A percentile compares a stretch with the other conserved stretches of the same genome.
Conservation (phyloP, 2,797 vertebrate species). For the Scarus forsteni region DNA sequence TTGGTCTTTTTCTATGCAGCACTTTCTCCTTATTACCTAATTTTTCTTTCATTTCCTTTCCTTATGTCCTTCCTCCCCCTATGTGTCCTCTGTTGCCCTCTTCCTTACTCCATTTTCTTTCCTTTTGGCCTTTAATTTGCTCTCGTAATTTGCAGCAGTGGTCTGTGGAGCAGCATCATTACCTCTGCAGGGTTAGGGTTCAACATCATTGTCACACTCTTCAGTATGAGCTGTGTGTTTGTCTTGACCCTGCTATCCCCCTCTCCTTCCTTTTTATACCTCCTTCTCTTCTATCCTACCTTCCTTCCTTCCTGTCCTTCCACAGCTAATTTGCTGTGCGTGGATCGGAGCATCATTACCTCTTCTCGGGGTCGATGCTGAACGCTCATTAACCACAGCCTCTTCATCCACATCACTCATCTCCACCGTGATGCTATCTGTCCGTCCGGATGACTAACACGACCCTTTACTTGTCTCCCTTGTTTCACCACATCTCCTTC, state of each 20-base stretch:
- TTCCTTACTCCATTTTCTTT: background rate
- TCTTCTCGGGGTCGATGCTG: conserved; percentile 53
- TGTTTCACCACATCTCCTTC: conserved; percentile 24
- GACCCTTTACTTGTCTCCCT: conserved; percentile 19
- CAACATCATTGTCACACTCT: conserved; percentile 42
- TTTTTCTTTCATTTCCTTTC: background rate
- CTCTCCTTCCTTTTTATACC: background rate
- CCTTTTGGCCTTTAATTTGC: conserved; percentile 15
- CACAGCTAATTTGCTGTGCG: conserved; percentile 50
- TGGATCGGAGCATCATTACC: conserved; percentile 53
- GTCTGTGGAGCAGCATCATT: conserved; percentile 45
- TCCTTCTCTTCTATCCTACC: background rate
- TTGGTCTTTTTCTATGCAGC: no score
- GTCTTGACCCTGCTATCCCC: conserved; percentile 8
- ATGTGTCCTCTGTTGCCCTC: background rate
- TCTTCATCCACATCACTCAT: conserved; percentile 42
- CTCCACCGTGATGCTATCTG: conserved; percentile 42
- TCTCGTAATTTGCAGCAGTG: conserved; percentile 39
- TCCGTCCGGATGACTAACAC: conserved; percentile 28
- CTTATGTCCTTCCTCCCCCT: background rate
- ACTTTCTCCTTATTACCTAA: background rate
- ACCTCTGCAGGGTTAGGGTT: conserved; percentile 47
- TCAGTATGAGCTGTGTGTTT: conserved; percentile 11
- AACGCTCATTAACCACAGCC: conserved; percentile 52
- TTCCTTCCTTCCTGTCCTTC: background rate